Evolutionary conservation across 2,888 invertebrate genomes (phyloP).

Genomic region (Megalurothrips usitatus): DNA sequence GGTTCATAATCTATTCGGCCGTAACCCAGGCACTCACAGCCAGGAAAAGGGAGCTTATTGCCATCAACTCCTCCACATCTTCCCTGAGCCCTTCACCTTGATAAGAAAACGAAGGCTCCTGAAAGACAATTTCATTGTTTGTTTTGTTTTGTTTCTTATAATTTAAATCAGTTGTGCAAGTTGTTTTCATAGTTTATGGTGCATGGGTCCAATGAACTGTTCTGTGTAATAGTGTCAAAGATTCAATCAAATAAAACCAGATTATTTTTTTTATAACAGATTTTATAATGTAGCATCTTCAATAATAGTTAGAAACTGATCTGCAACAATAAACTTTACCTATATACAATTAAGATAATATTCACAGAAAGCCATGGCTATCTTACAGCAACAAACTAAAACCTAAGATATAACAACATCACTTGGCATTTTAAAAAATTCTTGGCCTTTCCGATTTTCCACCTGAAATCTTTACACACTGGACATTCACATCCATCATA

Average conservation of each 20-base stretch:
- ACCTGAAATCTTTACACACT: background rate
- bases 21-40: too few relatives aligned
- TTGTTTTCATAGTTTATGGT: background rate
- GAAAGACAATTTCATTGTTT: background rate
- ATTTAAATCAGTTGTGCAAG: background rate
- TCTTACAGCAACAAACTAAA: background rate
- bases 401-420: background rate
- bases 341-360: conserved; percentile 12
- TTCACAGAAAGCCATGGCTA: background rate
- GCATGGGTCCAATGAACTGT: background rate
- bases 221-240: background rate
- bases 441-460: background rate
- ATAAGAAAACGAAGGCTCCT: too few relatives aligned
- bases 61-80: too few relatives aligned
- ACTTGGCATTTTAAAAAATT: background rate
- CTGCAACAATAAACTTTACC: background rate
- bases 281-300: background rate
- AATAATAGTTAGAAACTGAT: background rate
- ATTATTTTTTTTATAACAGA: background rate
- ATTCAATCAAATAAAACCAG: background rate
- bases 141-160: background rate
- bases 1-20: too few relatives aligned
- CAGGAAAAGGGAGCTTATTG: too few relatives aligned
- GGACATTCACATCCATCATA: background rate
- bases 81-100: too few relatives aligned